Evolutionary conservation across 2,888 invertebrate genomes (phyloP), one percentile per base, ranked within the genome.

Genomic region (Zele albiditarsus): DNA sequence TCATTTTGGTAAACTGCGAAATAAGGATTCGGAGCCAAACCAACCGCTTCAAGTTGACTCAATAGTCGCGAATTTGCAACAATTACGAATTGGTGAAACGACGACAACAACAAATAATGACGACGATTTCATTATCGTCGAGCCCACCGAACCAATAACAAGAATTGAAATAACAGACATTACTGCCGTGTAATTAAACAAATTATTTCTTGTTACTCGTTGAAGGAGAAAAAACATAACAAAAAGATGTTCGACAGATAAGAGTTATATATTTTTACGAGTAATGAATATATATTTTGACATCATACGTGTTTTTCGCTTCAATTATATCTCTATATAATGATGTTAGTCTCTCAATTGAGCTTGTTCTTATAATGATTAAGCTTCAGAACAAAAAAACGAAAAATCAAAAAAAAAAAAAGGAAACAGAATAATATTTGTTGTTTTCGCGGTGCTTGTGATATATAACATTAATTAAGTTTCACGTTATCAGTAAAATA

Each of bases 1-100:
- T 81, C 95, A 95, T 88, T 95, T 95, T 90, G 93, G 93, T 81
- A 95, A 94, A 88, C 91, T 88, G 8, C 81, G 84, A 25, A 85
- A 82, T 71, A 80, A 83, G 46, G 84, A 82, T 16, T 76, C 76
- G 6, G 71, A 77, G 60, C 82, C 83, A 8, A 81, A 85, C 68
- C 82, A 86, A 58, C 88, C 89, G n/a, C 83, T 90, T 38, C 88
- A 89, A 65, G 89, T 91, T 25, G 91, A 91, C 77, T 90, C 90
- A 60, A 90, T 91, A 14, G 89, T 91, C 58, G 90, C 90, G 25
- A 90, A 90, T 78, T 84, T 91, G 58, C 90, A 90, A 78, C 89
- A 90, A 63, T 83, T 91, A 71, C 89, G 88, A 78, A 87, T 91
- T 38, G 89, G 86, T 12, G n/a, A 46, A 65, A 82, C 78, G 49